A percentile compares a stretch with the other conserved stretches of the same genome.
Evolutionary conservation across 2,888 invertebrate genomes (phyloP).

Genomic region (Diloba caeruleocephala): DNA sequence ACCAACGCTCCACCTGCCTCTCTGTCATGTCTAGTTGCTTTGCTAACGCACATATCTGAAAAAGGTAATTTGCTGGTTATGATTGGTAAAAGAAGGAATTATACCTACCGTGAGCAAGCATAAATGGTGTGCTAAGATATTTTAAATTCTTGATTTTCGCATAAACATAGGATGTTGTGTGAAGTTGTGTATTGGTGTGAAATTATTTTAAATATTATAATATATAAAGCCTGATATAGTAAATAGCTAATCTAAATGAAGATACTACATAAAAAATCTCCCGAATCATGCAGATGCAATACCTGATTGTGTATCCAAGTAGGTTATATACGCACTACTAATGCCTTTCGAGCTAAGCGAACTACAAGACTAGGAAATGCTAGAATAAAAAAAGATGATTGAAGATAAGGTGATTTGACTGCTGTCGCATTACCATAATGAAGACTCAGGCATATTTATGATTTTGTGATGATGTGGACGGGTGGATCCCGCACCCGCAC

Average conservation of each 20-base stretch:
- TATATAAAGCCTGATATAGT: neutral
- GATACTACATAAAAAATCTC: neutral
- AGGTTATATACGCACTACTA: too few relatives aligned
- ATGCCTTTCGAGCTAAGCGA: too few relatives aligned
- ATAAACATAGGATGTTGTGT: neutral
- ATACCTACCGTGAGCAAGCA: slow-evolving; percentile 1
- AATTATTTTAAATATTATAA: neutral
- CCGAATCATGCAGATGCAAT: neutral
- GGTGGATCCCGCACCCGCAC: too few relatives aligned
- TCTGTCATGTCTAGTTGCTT: slow-evolving; percentile 95
- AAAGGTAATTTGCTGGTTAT: slow-evolving; percentile 28
- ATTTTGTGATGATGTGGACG: too few relatives aligned
- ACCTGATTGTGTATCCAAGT: too few relatives aligned
- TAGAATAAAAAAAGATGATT: too few relatives aligned
- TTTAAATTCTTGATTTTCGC: slow-evolving; percentile 2
- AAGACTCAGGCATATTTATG: too few relatives aligned
- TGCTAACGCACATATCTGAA: slow-evolving; percentile 91
- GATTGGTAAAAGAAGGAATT: slow-evolving; percentile 8
- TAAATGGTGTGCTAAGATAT: too few relatives aligned
- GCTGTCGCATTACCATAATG: too few relatives aligned
- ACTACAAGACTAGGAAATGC: too few relatives aligned
- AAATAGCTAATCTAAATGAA: neutral
- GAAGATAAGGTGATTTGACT: too few relatives aligned
- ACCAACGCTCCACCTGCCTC: slow-evolving; percentile 97
- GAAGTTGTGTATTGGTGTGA: slow-evolving; percentile 11